Percentiles rank a stretch among this genome's conserved stretches.
Conservation (phyloP, 2,888 invertebrate species). For the Villa cingulata region DNA sequence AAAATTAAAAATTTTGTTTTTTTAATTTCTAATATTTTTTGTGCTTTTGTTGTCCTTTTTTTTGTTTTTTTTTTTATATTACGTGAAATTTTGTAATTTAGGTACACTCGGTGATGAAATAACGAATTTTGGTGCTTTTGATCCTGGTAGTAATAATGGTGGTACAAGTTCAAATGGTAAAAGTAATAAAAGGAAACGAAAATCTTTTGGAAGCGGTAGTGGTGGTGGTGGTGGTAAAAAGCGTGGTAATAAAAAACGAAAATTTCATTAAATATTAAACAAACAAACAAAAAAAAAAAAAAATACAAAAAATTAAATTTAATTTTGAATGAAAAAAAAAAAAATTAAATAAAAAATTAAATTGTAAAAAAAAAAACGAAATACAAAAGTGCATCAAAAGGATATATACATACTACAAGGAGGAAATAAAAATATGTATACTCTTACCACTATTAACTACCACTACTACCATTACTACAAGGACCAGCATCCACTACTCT, state of each 20-base stretch:
- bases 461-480: no score
- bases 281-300: conserved; percentile 6
- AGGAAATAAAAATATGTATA: no score
- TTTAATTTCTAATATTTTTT: not conserved
- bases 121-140: conserved; percentile 48
- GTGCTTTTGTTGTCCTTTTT: not conserved
- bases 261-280: conserved; percentile 29
- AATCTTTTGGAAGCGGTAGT: conserved; percentile 24
- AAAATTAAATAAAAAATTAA: not conserved
- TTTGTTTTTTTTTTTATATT: not conserved
- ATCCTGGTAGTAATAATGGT: conserved; percentile 36
- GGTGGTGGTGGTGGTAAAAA: conserved; percentile 27
- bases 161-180: conserved; percentile 40
- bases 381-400: no score
- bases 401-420: no score
- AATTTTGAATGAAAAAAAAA: conserved; percentile 1
- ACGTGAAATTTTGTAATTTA: no score
- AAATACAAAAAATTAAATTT: conserved; percentile 5
- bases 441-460: no score
- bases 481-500: no score
- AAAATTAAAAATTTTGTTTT: not conserved
- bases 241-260: conserved; percentile 40
- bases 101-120: conserved; percentile 65
- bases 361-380: not conserved
- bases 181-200: conserved; percentile 22